Conservation (phyloP, 2,113 vertebrate genomes). For the Camelus bactrianus region DNA sequence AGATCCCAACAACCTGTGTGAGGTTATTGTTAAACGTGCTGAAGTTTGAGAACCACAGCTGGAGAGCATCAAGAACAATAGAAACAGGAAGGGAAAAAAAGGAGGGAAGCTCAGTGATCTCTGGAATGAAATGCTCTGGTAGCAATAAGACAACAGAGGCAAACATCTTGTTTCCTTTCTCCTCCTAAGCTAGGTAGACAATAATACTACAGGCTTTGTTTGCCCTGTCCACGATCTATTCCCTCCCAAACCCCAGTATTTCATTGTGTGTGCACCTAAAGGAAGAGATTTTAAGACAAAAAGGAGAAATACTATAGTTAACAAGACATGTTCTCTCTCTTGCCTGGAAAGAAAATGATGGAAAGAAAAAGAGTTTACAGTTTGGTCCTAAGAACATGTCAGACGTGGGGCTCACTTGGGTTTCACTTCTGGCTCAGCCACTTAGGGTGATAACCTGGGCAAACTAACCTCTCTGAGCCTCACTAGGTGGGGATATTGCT, state of each 20-base stretch:
- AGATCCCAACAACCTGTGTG: not conserved
- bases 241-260: not conserved
- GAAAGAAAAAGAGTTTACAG: not conserved
- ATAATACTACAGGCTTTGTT: not conserved
- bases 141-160: not conserved
- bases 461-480: not conserved
- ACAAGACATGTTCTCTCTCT: not conserved
- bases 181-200: not conserved
- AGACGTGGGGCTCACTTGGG: not conserved
- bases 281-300: not conserved
- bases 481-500: accelerated
- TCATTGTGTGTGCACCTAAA: not conserved
- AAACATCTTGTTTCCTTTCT: not conserved
- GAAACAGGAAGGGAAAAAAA: not conserved
- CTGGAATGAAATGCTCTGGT: not conserved
- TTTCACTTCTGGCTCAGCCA: not conserved
- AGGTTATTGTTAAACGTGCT: not conserved
- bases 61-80: not conserved
- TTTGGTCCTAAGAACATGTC: not conserved
- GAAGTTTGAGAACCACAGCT: not conserved
- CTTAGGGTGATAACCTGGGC: not conserved
- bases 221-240: not conserved
- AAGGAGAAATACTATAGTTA: not conserved
- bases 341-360: not conserved
- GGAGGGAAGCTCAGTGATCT: not conserved